These are phyloP conservation scores for Cacatua alba DNA, from an alignment of 2,113 vertebrate genomes.

Conservation along the genomic window DNA sequence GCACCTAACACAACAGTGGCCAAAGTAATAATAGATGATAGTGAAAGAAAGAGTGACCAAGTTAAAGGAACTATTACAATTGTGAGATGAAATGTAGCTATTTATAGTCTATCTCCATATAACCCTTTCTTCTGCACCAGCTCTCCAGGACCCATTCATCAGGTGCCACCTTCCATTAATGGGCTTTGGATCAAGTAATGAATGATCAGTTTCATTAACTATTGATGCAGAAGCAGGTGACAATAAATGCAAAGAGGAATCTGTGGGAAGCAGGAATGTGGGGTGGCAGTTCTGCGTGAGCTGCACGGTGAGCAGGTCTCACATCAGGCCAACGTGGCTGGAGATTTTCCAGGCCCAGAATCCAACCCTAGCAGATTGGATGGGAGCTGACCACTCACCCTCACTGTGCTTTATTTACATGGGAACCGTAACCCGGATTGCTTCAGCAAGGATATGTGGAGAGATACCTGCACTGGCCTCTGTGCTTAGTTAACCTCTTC, in stretches of 20 bases:
- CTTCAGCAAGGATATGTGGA: not conserved
- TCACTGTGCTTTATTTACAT: not conserved
- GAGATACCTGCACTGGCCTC: not conserved
- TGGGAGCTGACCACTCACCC: slow-evolving; percentile 8
- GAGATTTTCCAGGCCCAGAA: not conserved
- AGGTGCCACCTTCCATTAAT: not conserved
- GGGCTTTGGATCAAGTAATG: not conserved
- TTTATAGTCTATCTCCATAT: not conserved
- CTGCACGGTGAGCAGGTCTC: not conserved
- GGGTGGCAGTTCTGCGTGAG: not conserved
- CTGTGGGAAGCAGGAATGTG: fast-evolving
- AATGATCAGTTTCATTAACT: not conserved
- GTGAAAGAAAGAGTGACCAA: not conserved
- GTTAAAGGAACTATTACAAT: not conserved
- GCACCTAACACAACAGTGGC: not conserved
- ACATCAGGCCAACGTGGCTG: not conserved
- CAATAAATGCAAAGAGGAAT: not conserved
- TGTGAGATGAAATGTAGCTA: not conserved
- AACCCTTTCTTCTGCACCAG: not conserved
- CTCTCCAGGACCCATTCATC: not conserved
- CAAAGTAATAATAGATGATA: not conserved
- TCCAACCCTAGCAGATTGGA: not conserved
- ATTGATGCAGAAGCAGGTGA: not conserved
- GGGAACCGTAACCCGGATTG: not conserved
- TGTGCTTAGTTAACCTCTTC: not conserved